Percentiles rank a stretch among this genome's conserved stretches.
phyloP scores from a whole-genome alignment of 2,888 invertebrate species.

The Salticus scenicus region DNA sequence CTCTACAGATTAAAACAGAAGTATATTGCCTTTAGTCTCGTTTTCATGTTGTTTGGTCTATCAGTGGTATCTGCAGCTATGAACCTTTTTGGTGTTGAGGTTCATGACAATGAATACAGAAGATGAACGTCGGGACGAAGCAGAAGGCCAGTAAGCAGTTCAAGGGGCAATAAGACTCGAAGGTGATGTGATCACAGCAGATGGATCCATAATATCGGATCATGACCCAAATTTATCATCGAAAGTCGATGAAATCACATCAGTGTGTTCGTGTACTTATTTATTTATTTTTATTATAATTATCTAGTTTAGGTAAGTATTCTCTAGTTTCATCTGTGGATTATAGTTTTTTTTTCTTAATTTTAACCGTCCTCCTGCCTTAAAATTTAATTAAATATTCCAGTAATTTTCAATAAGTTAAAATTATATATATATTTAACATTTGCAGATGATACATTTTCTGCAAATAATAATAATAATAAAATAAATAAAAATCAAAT shows the following conservation, averaged over 20 bases:
- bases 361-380: too few species aligned
- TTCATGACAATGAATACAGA: constrained; percentile 99
- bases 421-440: too few species aligned
- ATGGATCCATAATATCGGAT: constrained; percentile 74
- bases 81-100: constrained; percentile 93
- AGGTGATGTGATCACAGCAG: constrained; percentile 89
- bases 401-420: too few species aligned
- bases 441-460: too few species aligned
- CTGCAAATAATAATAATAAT: too few species aligned
- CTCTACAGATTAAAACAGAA: constrained; percentile 94
- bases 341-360: too few species aligned
- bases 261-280: constrained; percentile 90
- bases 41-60: constrained; percentile 98
- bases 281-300: too few species aligned
- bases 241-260: constrained; percentile 78
- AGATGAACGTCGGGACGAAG: constrained; percentile 95
- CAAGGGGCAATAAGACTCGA: constrained; percentile 95
- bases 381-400: too few species aligned
- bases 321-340: too few species aligned
- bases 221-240: constrained; percentile 66
- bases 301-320: too few species aligned
- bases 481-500: too few species aligned
- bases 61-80: constrained; percentile 99
- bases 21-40: constrained; percentile 95
- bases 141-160: constrained; percentile 93